A percentile compares a stretch with the other conserved stretches of the same genome.
phyloP scores from a whole-genome alignment of 2,113 vertebrate genomes.

The Xerus inauris region DNA sequence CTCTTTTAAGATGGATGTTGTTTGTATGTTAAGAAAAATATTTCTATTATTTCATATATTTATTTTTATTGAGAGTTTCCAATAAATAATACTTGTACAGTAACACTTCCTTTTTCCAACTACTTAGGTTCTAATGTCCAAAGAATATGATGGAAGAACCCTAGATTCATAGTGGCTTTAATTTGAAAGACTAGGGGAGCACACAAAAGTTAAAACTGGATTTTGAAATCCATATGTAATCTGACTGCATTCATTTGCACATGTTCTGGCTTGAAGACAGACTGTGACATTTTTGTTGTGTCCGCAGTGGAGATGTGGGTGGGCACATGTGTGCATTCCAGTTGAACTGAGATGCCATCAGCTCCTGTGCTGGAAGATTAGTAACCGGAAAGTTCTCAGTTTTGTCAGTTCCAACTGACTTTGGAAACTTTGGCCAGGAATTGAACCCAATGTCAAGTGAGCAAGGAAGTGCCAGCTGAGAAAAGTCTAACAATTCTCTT shows the following conservation, averaged over 20 bases:
- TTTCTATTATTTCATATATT: background rate
- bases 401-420: background rate
- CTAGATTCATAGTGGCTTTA: background rate
- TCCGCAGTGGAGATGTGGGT: background rate
- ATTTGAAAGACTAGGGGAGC: background rate
- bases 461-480: background rate
- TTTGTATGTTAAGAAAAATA: background rate
- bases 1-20: background rate
- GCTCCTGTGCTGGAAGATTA: background rate
- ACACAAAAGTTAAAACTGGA: background rate
- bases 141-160: background rate
- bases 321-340: background rate
- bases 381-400: background rate
- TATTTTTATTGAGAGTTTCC: background rate
- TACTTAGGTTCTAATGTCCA: background rate
- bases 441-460: background rate
- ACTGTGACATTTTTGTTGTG: background rate
- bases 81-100: constrained; percentile 8
- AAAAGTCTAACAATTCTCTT: background rate
- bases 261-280: background rate
- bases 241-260: background rate
- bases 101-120: background rate
- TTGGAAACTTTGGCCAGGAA: background rate
- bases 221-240: background rate
- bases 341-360: background rate